A percentile compares a stretch with the other conserved stretches of the same genome.
These are phyloP conservation scores for Ditula angustiorana DNA, from an alignment of 2,888 invertebrate genomes.

Conservation along the genomic window DNA sequence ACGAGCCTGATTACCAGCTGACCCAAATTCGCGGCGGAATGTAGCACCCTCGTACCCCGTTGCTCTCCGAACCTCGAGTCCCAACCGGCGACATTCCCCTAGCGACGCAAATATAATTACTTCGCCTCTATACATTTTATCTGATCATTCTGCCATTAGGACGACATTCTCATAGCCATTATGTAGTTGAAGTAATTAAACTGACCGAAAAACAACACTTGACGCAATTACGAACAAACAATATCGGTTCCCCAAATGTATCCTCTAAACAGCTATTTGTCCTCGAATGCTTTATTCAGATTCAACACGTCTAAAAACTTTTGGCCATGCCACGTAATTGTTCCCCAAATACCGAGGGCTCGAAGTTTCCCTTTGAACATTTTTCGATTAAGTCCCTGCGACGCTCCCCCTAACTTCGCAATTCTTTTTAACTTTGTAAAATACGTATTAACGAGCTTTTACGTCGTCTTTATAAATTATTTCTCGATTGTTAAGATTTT, in stretches of 20 bases:
- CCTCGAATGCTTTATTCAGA: conserved; percentile 34
- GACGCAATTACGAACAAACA: conserved; percentile 3
- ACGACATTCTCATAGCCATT: background rate
- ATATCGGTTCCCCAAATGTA: background rate
- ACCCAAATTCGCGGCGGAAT: conserved; percentile 59
- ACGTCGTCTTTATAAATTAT: conserved; percentile 32
- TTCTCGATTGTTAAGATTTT: conserved; percentile 29
- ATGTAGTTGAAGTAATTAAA: background rate
- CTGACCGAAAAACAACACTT: conserved; percentile 1
- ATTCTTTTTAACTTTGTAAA: conserved; percentile 53
- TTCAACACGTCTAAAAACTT: conserved; percentile 36
- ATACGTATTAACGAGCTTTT: conserved; percentile 38
- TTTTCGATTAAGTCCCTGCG: conserved; percentile 59
- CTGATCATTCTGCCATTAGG: conserved; percentile 14
- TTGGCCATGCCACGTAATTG: conserved; percentile 48
- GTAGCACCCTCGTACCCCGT: conserved; percentile 49
- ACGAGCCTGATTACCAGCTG: conserved; percentile 68
- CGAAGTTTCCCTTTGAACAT: conserved; percentile 56
- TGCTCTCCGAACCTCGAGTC: conserved; percentile 7
- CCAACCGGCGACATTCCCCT: conserved; percentile 29
- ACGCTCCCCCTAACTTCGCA: conserved; percentile 48
- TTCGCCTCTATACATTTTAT: conserved; percentile 32
- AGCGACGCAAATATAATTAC: conserved; percentile 34
- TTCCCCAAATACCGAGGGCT: conserved; percentile 52
- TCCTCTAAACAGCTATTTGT: conserved; percentile 6